Percentiles rank a stretch among this genome's conserved stretches.
phyloP scores from a whole-genome alignment of 2,888 invertebrate genomes.

The Caenorhabditis drosophilae region DNA sequence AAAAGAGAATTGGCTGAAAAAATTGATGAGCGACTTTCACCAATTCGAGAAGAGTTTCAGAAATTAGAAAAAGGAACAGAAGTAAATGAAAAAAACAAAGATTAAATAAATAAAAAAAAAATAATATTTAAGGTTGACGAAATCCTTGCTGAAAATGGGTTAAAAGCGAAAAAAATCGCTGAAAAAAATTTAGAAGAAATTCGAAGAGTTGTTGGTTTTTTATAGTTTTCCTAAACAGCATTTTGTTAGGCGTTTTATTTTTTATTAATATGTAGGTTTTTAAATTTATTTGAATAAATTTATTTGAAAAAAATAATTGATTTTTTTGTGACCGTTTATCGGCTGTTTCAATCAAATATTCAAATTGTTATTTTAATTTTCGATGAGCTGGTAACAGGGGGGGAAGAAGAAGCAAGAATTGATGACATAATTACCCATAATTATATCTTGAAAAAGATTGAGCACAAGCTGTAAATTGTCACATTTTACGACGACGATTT shows the following conservation, averaged over 20 bases:
- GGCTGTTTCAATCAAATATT: background rate
- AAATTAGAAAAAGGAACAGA: conserved; percentile 23
- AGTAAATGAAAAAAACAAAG: no score
- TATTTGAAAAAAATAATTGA: background rate
- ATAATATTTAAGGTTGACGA: conserved; percentile 35
- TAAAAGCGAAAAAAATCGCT: conserved; percentile 33
- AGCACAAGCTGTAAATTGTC: conserved; percentile 1
- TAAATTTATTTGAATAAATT: background rate
- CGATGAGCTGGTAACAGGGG: background rate
- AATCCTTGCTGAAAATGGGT: conserved; percentile 36
- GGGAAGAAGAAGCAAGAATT: conserved; percentile 3
- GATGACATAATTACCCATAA: conserved; percentile 21
- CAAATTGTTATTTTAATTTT: background rate
- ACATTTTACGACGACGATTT: background rate
- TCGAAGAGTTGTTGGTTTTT: conserved; percentile 36
- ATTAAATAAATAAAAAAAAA: background rate
- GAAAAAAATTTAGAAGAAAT: conserved; percentile 38
- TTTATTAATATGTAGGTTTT: conserved; percentile 1
- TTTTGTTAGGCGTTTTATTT: background rate
- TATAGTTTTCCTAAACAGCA: no score
- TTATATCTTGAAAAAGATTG: background rate
- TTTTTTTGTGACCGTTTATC: background rate
- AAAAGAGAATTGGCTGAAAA: conserved; percentile 39
- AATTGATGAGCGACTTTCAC: conserved; percentile 29
- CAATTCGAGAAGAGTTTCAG: conserved; percentile 32